These are phyloP conservation scores for Augochlorella aurata DNA, from an alignment of 2,888 invertebrate species.

Conservation along the genomic window DNA sequence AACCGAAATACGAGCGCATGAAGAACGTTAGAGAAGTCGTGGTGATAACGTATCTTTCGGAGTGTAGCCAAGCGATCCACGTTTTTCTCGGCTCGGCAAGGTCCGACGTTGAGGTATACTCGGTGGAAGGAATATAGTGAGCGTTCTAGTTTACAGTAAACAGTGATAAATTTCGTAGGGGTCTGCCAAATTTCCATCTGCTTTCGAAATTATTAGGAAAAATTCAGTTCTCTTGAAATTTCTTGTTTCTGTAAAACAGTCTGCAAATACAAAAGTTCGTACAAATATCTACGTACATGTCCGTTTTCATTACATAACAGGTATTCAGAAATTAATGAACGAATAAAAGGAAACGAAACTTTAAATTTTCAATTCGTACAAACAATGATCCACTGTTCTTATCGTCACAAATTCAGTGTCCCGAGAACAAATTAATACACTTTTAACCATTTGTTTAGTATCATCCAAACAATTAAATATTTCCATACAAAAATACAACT, in stretches of 20 bases:
- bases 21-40: conserved; percentile 1
- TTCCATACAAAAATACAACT: no score
- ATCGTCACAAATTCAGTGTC: no score
- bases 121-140: conserved; percentile 5
- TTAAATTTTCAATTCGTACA: background rate
- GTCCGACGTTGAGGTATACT: conserved; percentile 46
- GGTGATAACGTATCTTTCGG: conserved; percentile 9
- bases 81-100: conserved; percentile 48
- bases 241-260: background rate
- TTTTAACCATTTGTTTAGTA: no score
- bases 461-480: no score
- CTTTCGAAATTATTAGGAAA: background rate
- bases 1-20: background rate
- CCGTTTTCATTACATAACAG: background rate
- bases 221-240: background rate
- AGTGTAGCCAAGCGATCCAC: conserved; percentile 2
- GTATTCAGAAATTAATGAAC: background rate
- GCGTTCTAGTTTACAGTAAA: background rate
- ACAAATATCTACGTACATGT: background rate
- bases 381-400: background rate
- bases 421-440: no score
- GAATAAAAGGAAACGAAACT: no score
- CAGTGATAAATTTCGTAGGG: background rate
- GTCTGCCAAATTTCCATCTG: background rate
- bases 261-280: background rate